Evolutionary conservation across 2,113 vertebrate genomes (phyloP), one percentile per base, ranked within the genome.

Genomic region (Eupsittula cactorum): DNA sequence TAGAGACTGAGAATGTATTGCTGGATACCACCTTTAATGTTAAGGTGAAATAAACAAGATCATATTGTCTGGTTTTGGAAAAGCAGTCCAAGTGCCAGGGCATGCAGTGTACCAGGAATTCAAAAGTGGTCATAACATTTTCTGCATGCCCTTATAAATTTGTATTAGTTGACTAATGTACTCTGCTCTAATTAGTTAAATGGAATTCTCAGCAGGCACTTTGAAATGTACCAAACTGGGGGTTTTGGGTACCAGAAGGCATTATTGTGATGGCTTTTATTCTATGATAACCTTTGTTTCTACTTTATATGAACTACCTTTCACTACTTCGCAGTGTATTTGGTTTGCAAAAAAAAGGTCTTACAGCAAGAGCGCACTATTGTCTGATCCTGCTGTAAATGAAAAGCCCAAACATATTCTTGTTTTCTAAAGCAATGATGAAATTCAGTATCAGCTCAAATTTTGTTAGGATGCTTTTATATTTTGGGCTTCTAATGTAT

Each of bases 401-500:
- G 28, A 95, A 83, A 90, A 92, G 15, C 31, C 5, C 44, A 86
- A 62, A 63, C 8, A 41, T 52, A 37, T 16, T 73, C 33, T 33
- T 90, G 13, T 65, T 91, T 88, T 69, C 41, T 57, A 78, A 52
- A 85, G 21, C 0, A 4, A 13, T 31, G 20, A 14, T 67, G 39
- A 92, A 92, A 74, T 74, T 93, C 67, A 29, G 24, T 57, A 20
- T 73, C 20, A 50, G 35, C 41, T 91, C 35, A 52, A 23, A 77
- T 86, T 95, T 86, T 95, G 41, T 88, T 91, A 71, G 37, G 12
- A 60, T 47, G 21, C 41, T 85, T 68, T 91, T 59, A n/a, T 53
- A 50, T 88, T 94, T 92, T 62, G 57, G 41, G 23, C 35, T 91
- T 41, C 23, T 80, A 73, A 49, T 3, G 7, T 46, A 31, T 82